A percentile compares a stretch with the other conserved stretches of the same genome.
Conservation (phyloP, 1,140 invertebrate genomes). For the Muscidifurax raptorellus region DNA sequence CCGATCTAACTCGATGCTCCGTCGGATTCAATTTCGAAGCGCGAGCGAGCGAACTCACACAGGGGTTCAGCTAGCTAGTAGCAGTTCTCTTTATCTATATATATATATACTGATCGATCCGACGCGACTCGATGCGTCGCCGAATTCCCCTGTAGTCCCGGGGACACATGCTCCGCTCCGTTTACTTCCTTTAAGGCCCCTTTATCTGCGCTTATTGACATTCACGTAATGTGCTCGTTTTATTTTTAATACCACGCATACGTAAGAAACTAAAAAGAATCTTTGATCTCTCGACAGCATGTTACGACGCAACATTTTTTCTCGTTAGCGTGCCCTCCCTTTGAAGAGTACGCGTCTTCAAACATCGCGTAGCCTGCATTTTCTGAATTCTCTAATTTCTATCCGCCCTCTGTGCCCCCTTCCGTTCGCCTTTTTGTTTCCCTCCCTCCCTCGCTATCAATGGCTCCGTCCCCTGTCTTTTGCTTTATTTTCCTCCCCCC, state of each 20-base stretch:
- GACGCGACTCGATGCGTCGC: neutral
- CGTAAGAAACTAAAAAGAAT: no score
- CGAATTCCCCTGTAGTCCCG: neutral
- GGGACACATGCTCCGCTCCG: neutral
- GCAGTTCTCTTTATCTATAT: neutral
- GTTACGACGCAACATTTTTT: no score
- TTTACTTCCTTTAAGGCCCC: neutral
- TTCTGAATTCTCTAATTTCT: neutral
- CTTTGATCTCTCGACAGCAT: no score
- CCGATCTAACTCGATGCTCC: conserved; percentile 4
- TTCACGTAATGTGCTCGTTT: neutral
- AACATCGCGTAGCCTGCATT: neutral
- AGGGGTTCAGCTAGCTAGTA: neutral
- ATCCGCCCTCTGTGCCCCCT: neutral
- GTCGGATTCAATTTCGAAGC: conserved; percentile 22
- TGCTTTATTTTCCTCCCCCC: neutral
- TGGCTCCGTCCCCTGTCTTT: neutral
- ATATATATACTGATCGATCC: neutral
- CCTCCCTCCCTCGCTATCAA: neutral
- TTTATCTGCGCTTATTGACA: neutral
- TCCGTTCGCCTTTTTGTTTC: neutral
- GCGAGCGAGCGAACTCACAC: neutral
- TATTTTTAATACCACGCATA: neutral
- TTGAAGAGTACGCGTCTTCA: neutral
- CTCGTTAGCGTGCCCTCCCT: no score